These are phyloP conservation scores for Phyllotreta cruciferae DNA, from an alignment of 2,888 invertebrate species.

Conservation along the genomic window DNA sequence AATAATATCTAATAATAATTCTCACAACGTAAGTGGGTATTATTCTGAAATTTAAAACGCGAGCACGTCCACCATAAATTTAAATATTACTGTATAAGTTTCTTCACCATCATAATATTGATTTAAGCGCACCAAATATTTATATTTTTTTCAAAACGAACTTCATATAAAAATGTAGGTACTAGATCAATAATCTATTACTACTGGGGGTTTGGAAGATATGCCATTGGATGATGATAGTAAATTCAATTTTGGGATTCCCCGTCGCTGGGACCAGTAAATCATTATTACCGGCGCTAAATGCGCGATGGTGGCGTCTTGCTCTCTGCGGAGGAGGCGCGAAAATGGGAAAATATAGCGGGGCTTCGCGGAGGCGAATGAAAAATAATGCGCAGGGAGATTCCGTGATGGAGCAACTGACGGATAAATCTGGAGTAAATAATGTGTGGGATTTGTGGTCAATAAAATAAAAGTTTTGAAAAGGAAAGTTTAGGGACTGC, in stretches of 20 bases:
- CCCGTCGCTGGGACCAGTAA: conserved; percentile 28
- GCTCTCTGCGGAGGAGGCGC: conserved; percentile 20
- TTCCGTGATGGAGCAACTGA: conserved; percentile 22
- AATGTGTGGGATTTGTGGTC: conserved; percentile 22
- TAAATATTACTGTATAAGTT: too few relatives aligned
- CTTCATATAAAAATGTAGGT: too few relatives aligned
- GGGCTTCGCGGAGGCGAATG: conserved; percentile 25
- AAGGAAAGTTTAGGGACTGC: conserved; percentile 14
- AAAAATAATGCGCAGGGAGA: conserved; percentile 29
- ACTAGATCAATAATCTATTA: too few relatives aligned
- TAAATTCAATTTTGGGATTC: neutral
- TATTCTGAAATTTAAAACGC: too few relatives aligned
- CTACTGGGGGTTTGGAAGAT: neutral
- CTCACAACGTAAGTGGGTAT: too few relatives aligned
- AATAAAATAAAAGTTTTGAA: conserved; percentile 22
- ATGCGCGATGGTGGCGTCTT: conserved; percentile 32
- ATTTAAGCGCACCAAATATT: too few relatives aligned
- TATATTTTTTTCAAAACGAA: too few relatives aligned
- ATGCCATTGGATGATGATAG: neutral
- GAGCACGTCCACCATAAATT: too few relatives aligned
- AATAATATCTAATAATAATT: too few relatives aligned
- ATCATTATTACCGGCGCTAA: conserved; percentile 39
- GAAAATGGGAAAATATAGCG: conserved; percentile 25
- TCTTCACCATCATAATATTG: too few relatives aligned
- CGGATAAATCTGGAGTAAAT: conserved; percentile 23